Evolutionary conservation across 2,797 vertebrate genomes (phyloP).

Genomic region (Simalia tracyae): DNA sequence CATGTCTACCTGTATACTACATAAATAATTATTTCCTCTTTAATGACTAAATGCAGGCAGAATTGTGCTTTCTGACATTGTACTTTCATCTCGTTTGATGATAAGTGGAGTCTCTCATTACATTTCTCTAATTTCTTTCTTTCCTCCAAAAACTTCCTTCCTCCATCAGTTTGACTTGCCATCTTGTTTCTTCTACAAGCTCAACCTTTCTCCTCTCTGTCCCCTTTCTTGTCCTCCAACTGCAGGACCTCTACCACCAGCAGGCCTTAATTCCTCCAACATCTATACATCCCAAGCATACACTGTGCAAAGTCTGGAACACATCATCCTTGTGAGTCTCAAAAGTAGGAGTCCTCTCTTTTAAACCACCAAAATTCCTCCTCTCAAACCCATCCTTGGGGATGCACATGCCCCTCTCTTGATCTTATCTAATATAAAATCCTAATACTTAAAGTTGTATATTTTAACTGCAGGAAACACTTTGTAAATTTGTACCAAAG

Average conservation of each 20-base stretch:
- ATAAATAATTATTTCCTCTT: not conserved
- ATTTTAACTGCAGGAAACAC: not conserved
- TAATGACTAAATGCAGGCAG: not conserved
- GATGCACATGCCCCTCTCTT: not conserved
- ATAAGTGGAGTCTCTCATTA: not conserved
- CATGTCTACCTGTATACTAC: not conserved
- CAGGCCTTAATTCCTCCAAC: not conserved
- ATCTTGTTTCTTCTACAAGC: not conserved
- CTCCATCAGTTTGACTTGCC: not conserved
- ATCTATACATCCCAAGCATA: not conserved
- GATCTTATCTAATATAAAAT: not conserved
- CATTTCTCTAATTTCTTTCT: not conserved
- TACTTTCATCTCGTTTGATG: not conserved
- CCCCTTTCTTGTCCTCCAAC: not conserved
- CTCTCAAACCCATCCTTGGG: not conserved
- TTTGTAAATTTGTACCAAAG: not conserved
- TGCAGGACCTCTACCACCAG: no score
- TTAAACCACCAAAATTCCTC: not conserved
- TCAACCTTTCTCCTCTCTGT: not conserved
- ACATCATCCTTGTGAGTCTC: not conserved
- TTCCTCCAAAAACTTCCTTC: not conserved
- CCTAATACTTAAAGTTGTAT: not conserved
- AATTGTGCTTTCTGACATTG: not conserved
- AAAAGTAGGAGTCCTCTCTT: not conserved
- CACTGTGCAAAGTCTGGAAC: not conserved